Evolutionary conservation across 1,140 invertebrate species (phyloP).

Genomic region (Latrodectus geometricus): DNA sequence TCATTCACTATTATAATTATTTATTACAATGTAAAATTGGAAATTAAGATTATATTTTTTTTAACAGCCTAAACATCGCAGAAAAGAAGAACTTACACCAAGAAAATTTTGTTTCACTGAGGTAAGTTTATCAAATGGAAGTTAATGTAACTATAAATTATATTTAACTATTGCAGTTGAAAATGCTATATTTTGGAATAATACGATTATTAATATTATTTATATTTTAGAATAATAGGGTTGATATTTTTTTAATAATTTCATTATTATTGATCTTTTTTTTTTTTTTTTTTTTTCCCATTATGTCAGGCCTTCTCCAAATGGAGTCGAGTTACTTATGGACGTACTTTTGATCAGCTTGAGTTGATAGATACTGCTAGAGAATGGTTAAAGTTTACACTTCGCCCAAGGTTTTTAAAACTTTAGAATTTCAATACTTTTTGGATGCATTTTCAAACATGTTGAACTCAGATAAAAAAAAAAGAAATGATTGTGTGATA

Average conservation of each 20-base stretch:
- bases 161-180: background rate
- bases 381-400: conserved; percentile 65
- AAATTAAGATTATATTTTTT: background rate
- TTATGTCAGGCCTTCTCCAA: background rate
- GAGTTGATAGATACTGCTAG: conserved; percentile 85
- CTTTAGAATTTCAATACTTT: background rate
- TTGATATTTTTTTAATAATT: no score
- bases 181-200: background rate
- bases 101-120: conserved; percentile 22
- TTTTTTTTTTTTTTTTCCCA: no score
- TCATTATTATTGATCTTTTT: no score
- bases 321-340: conserved; percentile 87
- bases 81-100: conserved; percentile 30
- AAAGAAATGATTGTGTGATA: no score
- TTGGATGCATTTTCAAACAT: no score
- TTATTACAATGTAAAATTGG: background rate
- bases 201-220: no score
- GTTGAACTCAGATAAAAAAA: no score
- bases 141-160: background rate
- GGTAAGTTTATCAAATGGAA: conserved; percentile 2
- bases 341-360: conserved; percentile 85
- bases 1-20: background rate
- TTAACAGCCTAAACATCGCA: conserved; percentile 11
- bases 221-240: no score
- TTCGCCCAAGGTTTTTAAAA: conserved; percentile 8